These are phyloP conservation scores for Pluvianellus socialis DNA, from an alignment of 2,113 vertebrate genomes.

Conservation along the genomic window DNA sequence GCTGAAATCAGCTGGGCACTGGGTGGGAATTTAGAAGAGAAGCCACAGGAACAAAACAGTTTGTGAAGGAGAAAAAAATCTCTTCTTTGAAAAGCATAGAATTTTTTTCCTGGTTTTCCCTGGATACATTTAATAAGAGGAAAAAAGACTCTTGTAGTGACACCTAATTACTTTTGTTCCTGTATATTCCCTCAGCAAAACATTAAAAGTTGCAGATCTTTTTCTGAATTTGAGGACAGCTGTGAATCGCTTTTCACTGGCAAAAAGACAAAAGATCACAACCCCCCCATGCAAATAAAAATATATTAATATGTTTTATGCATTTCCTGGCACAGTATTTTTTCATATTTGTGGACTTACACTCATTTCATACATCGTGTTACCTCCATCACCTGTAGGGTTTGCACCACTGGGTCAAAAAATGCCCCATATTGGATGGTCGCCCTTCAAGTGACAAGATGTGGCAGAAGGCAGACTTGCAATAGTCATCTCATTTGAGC, in stretches of 20 bases:
- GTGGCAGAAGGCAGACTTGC: neutral
- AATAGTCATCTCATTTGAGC: neutral
- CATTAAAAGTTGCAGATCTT: neutral
- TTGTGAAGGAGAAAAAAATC: neutral
- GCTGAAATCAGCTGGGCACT: neutral
- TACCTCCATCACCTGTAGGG: neutral
- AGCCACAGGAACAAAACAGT: neutral
- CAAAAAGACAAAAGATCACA: neutral
- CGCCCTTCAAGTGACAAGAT: neutral
- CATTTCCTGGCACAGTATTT: neutral
- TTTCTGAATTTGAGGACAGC: neutral
- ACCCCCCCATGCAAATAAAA: neutral
- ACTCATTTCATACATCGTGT: neutral
- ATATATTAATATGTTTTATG: neutral
- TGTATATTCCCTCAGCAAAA: neutral
- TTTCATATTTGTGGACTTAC: neutral
- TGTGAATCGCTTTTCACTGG: neutral
- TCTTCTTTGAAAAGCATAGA: neutral
- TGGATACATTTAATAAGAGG: constrained; percentile 4
- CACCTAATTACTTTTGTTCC: constrained; percentile 42
- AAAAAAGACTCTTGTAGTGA: neutral
- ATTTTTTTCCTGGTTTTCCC: constrained; percentile 9
- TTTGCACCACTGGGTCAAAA: neutral
- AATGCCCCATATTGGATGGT: neutral
- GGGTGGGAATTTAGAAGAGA: neutral